Conservation (phyloP, 2,113 vertebrate species). For the Laticauda laticaudata region DNA sequence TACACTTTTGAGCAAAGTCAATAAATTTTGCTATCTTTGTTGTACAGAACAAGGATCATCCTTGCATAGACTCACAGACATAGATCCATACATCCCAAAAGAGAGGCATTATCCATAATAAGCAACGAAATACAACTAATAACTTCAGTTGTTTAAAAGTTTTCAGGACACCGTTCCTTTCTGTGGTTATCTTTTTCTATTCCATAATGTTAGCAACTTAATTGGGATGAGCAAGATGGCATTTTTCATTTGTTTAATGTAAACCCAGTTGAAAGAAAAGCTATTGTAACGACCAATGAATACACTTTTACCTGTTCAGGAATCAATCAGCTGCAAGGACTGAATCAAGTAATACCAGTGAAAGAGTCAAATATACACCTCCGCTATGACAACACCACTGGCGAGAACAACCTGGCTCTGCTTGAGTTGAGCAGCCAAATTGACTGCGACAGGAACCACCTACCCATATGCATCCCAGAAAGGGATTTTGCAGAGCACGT, state of each 20-base stretch:
- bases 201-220: neutral
- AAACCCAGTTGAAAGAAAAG: neutral
- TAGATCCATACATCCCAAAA: neutral
- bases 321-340: neutral
- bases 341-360: slow-evolving; percentile 30
- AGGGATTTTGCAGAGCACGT: slow-evolving; percentile 84
- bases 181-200: neutral
- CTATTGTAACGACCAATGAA: neutral
- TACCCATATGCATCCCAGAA: slow-evolving; percentile 81
- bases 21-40: neutral
- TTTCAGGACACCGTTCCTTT: neutral
- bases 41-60: neutral
- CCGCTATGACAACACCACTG: slow-evolving; percentile 53
- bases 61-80: no score
- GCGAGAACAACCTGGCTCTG: slow-evolving; percentile 77
- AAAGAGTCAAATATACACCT: slow-evolving; percentile 64
- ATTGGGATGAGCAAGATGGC: neutral
- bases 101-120: neutral
- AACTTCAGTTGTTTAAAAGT: neutral
- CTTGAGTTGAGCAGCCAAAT: slow-evolving; percentile 69
- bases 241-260: neutral
- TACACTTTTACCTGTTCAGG: slow-evolving; percentile 43
- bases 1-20: neutral
- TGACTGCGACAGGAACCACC: slow-evolving; percentile 56
- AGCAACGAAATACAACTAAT: neutral